Evolutionary conservation across 2,888 invertebrate species (phyloP).

Genomic region (Chrysodeixis includens): DNA sequence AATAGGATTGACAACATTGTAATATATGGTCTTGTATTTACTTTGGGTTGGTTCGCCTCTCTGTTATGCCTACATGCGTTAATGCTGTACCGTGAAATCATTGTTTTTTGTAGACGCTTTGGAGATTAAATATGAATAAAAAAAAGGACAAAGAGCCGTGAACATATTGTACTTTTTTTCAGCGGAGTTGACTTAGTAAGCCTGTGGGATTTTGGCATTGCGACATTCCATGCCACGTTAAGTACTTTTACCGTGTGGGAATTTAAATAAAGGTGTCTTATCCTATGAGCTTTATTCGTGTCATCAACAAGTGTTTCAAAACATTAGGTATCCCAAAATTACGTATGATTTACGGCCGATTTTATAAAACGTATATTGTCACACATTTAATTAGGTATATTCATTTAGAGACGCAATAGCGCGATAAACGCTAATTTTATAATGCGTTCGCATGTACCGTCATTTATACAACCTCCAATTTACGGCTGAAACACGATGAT

Average conservation of each 20-base stretch:
- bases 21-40: constrained; percentile 87
- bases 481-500: too few species aligned
- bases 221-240: constrained; percentile 71
- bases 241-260: constrained; percentile 73
- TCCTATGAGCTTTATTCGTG: constrained; percentile 47
- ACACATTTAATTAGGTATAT: too few species aligned
- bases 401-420: too few species aligned
- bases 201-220: constrained; percentile 79
- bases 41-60: constrained; percentile 83
- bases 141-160: constrained; percentile 83
- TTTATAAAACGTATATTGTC: background rate
- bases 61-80: constrained; percentile 88
- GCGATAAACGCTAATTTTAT: too few species aligned
- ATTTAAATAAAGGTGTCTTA: constrained; percentile 62
- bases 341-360: background rate
- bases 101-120: constrained; percentile 85
- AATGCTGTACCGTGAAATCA: constrained; percentile 88
- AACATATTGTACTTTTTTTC: constrained; percentile 79
- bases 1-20: constrained; percentile 89
- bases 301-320: background rate
- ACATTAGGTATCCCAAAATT: background rate
- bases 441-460: too few species aligned
- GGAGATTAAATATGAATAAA: constrained; percentile 86
- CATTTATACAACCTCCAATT: too few species aligned
- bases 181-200: constrained; percentile 79